Evolutionary conservation across 2,113 vertebrate species (phyloP).

Genomic region (Vidua macroura): DNA sequence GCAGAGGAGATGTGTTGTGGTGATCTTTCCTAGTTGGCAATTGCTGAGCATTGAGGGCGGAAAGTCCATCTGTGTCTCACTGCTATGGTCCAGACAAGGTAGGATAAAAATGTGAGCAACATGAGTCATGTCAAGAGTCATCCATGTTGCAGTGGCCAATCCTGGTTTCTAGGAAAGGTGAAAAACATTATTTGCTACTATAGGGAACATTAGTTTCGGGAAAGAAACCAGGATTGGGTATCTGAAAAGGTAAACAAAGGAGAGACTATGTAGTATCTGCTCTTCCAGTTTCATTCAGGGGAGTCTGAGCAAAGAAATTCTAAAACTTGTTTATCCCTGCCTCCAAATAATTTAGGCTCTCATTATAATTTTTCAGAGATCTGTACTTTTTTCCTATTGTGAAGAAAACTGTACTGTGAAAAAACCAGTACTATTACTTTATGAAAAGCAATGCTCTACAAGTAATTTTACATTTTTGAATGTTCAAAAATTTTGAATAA

Average conservation of each 20-base stretch:
- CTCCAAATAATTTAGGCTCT: background rate
- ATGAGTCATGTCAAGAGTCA: background rate
- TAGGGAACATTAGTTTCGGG: background rate
- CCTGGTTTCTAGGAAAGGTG: background rate
- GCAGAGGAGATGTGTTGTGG: background rate
- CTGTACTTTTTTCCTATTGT: background rate
- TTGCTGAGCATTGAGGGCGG: background rate
- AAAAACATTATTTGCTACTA: background rate
- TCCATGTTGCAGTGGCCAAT: background rate
- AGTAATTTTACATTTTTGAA: background rate
- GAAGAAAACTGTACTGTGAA: background rate
- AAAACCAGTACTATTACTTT: background rate
- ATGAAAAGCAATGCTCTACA: background rate
- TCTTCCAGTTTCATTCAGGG: background rate
- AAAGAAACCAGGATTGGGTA: background rate
- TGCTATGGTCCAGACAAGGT: background rate
- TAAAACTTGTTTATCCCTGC: background rate
- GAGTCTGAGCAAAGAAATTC: background rate
- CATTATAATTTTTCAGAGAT: background rate
- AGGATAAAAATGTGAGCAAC: background rate
- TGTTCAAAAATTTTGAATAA: background rate
- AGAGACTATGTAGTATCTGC: background rate
- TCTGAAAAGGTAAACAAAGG: background rate
- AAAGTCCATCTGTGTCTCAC: background rate
- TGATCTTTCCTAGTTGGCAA: background rate